Percentiles rank a stretch among this genome's conserved stretches.
Conservation (phyloP, 2,888 invertebrate genomes). For the Lacanobia wlatinum region DNA sequence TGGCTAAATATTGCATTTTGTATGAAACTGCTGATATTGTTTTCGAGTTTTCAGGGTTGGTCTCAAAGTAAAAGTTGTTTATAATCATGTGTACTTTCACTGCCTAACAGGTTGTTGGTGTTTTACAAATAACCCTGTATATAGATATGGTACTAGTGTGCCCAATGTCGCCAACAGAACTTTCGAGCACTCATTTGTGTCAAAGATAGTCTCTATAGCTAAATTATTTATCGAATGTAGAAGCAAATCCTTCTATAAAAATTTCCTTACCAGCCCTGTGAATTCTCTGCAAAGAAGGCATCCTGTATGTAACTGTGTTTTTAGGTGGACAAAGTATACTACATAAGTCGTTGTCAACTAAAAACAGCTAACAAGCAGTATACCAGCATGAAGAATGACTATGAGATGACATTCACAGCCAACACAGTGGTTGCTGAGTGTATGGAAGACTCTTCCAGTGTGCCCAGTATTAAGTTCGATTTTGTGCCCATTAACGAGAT, state of each 20-base stretch:
- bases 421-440: constrained; percentile 93
- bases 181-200: too few relatives aligned
- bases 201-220: not conserved
- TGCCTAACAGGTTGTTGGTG: too few relatives aligned
- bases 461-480: constrained; percentile 95
- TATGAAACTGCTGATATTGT: too few relatives aligned
- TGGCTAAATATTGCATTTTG: too few relatives aligned
- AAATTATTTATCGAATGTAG: not conserved
- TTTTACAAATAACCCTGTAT: too few relatives aligned
- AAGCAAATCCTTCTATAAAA: not conserved
- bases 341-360: constrained; percentile 95
- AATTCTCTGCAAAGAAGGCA: too few relatives aligned
- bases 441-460: constrained; percentile 90
- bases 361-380: constrained; percentile 98
- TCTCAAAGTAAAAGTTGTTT: too few relatives aligned
- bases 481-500: constrained; percentile 95
- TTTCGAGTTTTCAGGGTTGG: too few relatives aligned
- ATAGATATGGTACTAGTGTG: too few relatives aligned
- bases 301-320: constrained; percentile 42
- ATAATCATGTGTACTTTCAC: too few relatives aligned
- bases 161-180: too few relatives aligned
- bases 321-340: constrained; percentile 96
- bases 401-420: constrained; percentile 97
- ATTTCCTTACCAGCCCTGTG: too few relatives aligned
- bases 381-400: constrained; percentile 96